Evolutionary conservation across 2,113 vertebrate species (phyloP).

Genomic region (Shinisaurus crocodilurus): DNA sequence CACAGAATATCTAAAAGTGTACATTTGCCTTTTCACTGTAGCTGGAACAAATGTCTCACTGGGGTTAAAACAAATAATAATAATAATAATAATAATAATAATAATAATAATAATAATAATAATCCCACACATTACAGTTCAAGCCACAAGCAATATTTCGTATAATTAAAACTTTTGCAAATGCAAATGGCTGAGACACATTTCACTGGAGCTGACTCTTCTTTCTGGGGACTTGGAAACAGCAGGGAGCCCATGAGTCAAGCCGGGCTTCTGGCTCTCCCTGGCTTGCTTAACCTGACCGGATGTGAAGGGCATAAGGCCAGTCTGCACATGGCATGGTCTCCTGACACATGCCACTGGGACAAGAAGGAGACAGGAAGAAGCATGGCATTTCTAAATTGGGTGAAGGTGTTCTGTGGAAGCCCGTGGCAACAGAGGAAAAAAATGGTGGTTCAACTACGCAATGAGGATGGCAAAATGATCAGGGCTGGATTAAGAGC

Average conservation of each 20-base stretch:
- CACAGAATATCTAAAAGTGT: constrained; percentile 3
- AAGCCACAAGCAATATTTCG: neutral
- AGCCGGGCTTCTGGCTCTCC: neutral
- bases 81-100: too few species aligned
- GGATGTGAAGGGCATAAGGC: neutral
- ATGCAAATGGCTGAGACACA: neutral
- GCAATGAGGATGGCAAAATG: too few species aligned
- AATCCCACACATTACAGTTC: neutral
- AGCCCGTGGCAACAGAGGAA: neutral
- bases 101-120: too few species aligned
- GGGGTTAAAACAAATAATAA: neutral
- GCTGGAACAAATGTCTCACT: fast-evolving
- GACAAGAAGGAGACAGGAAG: too few species aligned
- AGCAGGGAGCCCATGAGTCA: neutral
- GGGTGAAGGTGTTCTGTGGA: neutral
- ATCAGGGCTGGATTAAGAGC: too few species aligned
- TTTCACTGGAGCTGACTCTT: neutral
- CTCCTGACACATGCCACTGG: neutral
- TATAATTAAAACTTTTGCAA: neutral
- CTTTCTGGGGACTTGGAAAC: neutral
- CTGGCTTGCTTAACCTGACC: neutral
- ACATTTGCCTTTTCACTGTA: fast-evolving
- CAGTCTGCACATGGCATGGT: too few species aligned
- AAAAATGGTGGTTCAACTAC: too few species aligned
- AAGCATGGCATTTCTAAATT: neutral